Evolutionary conservation across 2,797 vertebrate genomes (phyloP).

Genomic region (Acanthopagrus latus): DNA sequence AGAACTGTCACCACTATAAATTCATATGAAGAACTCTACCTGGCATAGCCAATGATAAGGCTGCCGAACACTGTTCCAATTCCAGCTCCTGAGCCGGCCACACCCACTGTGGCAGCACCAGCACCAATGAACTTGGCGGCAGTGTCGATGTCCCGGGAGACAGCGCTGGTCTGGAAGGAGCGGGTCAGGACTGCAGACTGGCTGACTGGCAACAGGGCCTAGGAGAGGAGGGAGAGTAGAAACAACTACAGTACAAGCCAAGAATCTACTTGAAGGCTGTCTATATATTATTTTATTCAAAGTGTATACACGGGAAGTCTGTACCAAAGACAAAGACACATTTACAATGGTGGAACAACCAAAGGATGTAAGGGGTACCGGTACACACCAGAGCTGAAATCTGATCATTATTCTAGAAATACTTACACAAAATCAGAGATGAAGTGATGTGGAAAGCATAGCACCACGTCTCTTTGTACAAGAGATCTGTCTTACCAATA

Average conservation of each 20-base stretch:
- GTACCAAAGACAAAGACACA: background rate
- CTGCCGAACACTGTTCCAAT: constrained; percentile 97
- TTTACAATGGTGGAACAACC: background rate
- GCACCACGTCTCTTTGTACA: too few species aligned
- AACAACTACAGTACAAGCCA: background rate
- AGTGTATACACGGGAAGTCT: background rate
- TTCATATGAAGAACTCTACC: constrained; percentile 74
- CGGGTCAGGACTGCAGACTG: constrained; percentile 77
- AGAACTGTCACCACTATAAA: background rate
- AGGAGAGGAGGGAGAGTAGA: background rate
- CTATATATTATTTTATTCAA: background rate
- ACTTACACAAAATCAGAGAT: too few species aligned
- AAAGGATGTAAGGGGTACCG: background rate
- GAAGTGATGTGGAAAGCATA: too few species aligned
- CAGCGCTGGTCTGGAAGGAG: constrained; percentile 88
- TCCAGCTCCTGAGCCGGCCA: constrained; percentile 95
- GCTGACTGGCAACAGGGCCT: constrained; percentile 79
- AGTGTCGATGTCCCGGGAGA: constrained; percentile 92
- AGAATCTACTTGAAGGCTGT: background rate
- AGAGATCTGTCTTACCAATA: too few species aligned
- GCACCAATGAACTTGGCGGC: constrained; percentile 98
- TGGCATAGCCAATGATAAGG: constrained; percentile 97
- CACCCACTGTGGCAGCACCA: constrained; percentile 96
- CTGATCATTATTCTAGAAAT: background rate
- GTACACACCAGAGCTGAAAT: background rate